Percentiles rank a stretch among this genome's conserved stretches.
Conservation (phyloP, 2,888 invertebrate genomes). For the Ernsta delagoae region DNA sequence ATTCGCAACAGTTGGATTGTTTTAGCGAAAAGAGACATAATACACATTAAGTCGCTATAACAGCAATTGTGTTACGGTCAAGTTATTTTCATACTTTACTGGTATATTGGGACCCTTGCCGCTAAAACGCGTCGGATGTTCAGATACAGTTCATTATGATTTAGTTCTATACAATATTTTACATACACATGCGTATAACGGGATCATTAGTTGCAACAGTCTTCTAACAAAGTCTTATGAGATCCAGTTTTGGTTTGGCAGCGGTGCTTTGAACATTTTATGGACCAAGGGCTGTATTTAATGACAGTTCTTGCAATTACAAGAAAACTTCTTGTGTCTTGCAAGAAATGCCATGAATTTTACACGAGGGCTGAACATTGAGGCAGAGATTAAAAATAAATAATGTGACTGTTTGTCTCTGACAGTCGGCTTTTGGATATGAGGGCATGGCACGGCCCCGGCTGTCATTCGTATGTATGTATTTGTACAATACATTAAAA, state of each 20-base stretch:
- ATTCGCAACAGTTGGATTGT: background rate
- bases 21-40: background rate
- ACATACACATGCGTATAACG: background rate
- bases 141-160: background rate
- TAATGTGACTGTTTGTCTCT: too few relatives aligned
- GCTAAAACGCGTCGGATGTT: background rate
- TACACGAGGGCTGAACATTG: too few relatives aligned
- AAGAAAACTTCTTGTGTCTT: too few relatives aligned
- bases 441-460: too few relatives aligned
- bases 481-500: too few relatives aligned
- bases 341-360: too few relatives aligned
- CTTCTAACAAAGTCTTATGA: background rate
- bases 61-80: too few relatives aligned
- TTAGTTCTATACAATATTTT: slow-evolving; percentile 6
- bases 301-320: too few relatives aligned
- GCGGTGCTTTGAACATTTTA: background rate
- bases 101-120: background rate
- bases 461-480: too few relatives aligned
- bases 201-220: slow-evolving; percentile 13
- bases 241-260: background rate
- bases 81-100: background rate
- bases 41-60: background rate
- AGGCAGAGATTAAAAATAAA: too few relatives aligned
- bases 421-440: too few relatives aligned
- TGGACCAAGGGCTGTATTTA: background rate